phyloP scores from a whole-genome alignment of 2,113 vertebrate genomes.

The Halichoeres trimaculatus region DNA sequence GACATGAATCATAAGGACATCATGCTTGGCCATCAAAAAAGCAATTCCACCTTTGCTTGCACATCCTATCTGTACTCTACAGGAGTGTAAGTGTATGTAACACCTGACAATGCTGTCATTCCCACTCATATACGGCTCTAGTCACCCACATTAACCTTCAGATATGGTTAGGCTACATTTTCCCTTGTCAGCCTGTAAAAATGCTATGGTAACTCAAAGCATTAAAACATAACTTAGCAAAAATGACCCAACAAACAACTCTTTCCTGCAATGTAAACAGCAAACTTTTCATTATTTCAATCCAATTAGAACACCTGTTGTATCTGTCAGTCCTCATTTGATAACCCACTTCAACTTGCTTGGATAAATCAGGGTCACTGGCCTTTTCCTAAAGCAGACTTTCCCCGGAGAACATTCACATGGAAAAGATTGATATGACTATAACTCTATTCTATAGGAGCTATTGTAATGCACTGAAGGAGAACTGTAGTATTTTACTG shows the following conservation, averaged over 20 bases:
- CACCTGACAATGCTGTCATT: not conserved
- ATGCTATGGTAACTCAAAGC: too few relatives aligned
- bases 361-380: not conserved
- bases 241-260: not conserved
- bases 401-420: too few relatives aligned
- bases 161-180: not conserved
- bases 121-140: not conserved
- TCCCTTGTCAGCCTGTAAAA: not conserved
- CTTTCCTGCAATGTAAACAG: not conserved
- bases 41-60: slow-evolving; percentile 33
- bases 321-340: too few relatives aligned
- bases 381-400: not conserved
- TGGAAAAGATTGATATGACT: not conserved
- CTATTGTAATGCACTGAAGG: too few relatives aligned
- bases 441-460: not conserved
- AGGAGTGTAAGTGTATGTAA: slow-evolving; percentile 6
- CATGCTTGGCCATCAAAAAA: slow-evolving; percentile 52
- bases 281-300: not conserved
- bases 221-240: too few relatives aligned
- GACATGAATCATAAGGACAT: slow-evolving; percentile 55
- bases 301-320: too few relatives aligned
- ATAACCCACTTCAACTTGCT: too few relatives aligned
- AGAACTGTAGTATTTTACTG: not conserved
- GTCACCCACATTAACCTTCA: not conserved
- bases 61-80: slow-evolving; percentile 14